These are phyloP conservation scores for Peromyscus nudipes DNA, from an alignment of 2,797 vertebrate genomes.

Conservation along the genomic window DNA sequence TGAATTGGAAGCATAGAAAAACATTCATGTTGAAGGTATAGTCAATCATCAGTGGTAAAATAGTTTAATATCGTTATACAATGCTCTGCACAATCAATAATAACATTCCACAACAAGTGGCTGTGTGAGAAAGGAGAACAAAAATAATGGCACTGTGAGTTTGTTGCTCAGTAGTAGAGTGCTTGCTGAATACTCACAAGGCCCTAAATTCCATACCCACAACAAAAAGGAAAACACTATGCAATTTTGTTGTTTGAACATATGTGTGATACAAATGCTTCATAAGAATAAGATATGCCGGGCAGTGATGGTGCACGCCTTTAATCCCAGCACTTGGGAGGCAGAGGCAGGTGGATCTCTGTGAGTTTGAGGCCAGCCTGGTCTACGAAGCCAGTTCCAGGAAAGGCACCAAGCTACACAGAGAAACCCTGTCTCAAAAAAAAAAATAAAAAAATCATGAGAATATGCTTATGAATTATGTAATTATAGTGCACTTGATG, in stretches of 20 bases:
- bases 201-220: neutral
- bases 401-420: too few species aligned
- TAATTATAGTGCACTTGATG: neutral
- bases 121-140: neutral
- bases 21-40: neutral
- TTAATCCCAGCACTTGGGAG: too few species aligned
- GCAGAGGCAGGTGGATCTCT: too few species aligned
- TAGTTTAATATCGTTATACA: neutral
- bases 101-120: neutral
- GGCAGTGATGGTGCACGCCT: too few species aligned
- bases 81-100: neutral
- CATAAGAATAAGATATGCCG: neutral
- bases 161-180: neutral
- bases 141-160: neutral
- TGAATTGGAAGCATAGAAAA: constrained; percentile 17
- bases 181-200: neutral
- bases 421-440: too few species aligned
- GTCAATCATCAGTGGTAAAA: neutral
- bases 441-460: neutral
- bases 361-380: too few species aligned
- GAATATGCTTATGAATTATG: neutral
- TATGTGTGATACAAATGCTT: neutral
- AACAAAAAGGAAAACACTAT: neutral
- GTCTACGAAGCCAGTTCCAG: too few species aligned
- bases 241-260: neutral